Base-by-base conservation (phyloP, 2,113 vertebrate species). In the Eupsittula cactorum region DNA sequence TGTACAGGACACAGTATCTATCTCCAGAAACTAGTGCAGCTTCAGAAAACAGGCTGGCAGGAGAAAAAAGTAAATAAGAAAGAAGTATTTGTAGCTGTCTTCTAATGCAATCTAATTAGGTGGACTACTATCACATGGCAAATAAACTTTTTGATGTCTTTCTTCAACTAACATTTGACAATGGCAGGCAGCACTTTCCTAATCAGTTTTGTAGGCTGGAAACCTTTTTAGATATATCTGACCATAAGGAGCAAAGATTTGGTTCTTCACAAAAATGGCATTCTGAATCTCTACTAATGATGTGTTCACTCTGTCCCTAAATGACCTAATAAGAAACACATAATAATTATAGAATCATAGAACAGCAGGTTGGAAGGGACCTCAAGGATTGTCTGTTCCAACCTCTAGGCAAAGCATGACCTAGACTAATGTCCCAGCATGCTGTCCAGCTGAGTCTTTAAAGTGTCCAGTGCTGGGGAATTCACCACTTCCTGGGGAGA, bases 191-290 rank as follows among this genome's bases (percentile, higher is more conserved):
- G 14, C 1, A 1, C 4, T 81, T 78, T 78, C 33, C 23, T 76
- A 53, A 47, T 67, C 27, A 24, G 20, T 82, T 90, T 76, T 62
- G 21, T 49, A 52, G 31, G 35, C 4, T 57, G 33, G 20, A 91
- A 78, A 39, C 14, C 2, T 57, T 82, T 89, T 81, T n/a, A 83
- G 53, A 87, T 86, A 55, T 75, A 77, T 63, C 13, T 55, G 37
- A 47, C 42, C 33, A 24, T 62, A 46, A 88, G 37, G 35, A 89
- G 28, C 86, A 77, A 94, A 68, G 7, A 24, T 57, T 37, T 41
- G 9, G 16, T 68, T 97, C 73, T 80, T 88, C 24, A 91, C 74
- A 93, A 25, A 95, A 96, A 68, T 31, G 25, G 24, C 20, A 60
- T 84, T 92, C 85, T 33, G 49, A 41, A 24, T 77, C 68, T 78